Base-by-base conservation (phyloP, 2,888 invertebrate species). In the Synergus laeviventris region DNA sequence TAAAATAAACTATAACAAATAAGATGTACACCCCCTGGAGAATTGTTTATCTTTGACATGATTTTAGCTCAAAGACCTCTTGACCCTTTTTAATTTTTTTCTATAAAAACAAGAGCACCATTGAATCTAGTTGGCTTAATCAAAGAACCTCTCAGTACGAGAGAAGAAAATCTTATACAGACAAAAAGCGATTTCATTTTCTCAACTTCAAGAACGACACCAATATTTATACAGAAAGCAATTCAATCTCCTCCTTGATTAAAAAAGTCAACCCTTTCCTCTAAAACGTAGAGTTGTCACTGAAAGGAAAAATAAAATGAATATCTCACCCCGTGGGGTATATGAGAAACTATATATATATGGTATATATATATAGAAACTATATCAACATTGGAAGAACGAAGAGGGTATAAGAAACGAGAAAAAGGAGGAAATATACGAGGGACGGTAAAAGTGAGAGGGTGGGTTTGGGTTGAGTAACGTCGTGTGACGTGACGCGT, bases 401-500 rank as follows among this genome's bases (percentile, higher is more conserved):
- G 39, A 64, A 38, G 38, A 76, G 31, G 70, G 59, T 45, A 45
- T 64, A 73, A 49, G 45, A 38, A n/a, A 38, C 73, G 60, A 24
- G 4, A 21, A 39, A 11, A 18, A 21, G 18, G 3, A 21, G 8
- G 0, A 18, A 64, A 39, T 45, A 36, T 45, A 42, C 42, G 21
- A 64, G 70, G 49, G 62, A 62, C 60, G 31, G 12, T 76, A 36
- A 60, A 54, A 60, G 3, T 18, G 24, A 18, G 62, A 60, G 73
- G 66, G 66, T 75, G 77, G 75, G 21, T 80, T 80, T 75, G 77
- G 74, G 21, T 80, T 80, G 74, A 73, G 73, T 75, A 76, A 77
- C 56, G 74, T 54, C 56, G 74, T 54, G 66, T 45, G 64, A 74
- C 59, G 77, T 74, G 89, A 90, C 89, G 89, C 90, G 89, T 90